Percentiles rank a stretch among this genome's conserved stretches.
Conservation (phyloP, 2,888 invertebrate species). For the Cartodere bifasciata region DNA sequence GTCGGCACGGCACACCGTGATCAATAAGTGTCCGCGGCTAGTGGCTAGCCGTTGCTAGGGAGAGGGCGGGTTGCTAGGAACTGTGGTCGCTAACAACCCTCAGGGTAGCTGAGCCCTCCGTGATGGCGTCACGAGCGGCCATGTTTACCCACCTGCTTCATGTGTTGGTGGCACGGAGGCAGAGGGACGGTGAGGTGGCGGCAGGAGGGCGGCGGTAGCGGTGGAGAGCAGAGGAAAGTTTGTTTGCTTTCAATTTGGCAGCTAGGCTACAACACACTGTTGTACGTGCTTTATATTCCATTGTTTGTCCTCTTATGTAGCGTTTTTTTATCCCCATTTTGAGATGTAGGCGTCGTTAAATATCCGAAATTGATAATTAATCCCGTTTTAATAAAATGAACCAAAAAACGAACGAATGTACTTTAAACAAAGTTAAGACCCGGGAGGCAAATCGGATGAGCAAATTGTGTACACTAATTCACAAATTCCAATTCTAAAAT, state of each 20-base stretch:
- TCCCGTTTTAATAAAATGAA: too few relatives aligned
- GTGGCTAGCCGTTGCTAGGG: slow-evolving; percentile 41
- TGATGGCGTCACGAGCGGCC: slow-evolving; percentile 36
- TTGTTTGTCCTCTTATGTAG: too few relatives aligned
- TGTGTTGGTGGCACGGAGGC: slow-evolving; percentile 27
- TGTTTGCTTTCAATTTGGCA: slow-evolving; percentile 37
- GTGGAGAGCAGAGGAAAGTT: slow-evolving; percentile 15
- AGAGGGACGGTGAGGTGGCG: slow-evolving; percentile 15
- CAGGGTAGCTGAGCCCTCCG: slow-evolving; percentile 33
- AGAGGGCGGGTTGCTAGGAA: slow-evolving; percentile 40
- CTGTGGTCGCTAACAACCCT: slow-evolving; percentile 40
- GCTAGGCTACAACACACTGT: too few relatives aligned
- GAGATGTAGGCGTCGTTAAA: too few relatives aligned
- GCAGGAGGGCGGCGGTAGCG: slow-evolving; percentile 9
- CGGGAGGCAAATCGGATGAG: too few relatives aligned
- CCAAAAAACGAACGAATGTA: too few relatives aligned
- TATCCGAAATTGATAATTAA: too few relatives aligned
- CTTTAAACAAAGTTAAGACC: too few relatives aligned
- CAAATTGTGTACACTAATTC: too few relatives aligned
- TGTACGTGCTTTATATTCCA: too few relatives aligned
- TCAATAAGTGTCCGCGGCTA: slow-evolving; percentile 41
- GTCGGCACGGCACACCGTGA: slow-evolving; percentile 23
- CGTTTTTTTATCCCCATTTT: too few relatives aligned
- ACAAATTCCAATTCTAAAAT: too few relatives aligned
- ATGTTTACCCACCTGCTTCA: slow-evolving; percentile 36